phyloP scores from a whole-genome alignment of 1,140 invertebrate genomes.

The Drosophila mojavensis region DNA sequence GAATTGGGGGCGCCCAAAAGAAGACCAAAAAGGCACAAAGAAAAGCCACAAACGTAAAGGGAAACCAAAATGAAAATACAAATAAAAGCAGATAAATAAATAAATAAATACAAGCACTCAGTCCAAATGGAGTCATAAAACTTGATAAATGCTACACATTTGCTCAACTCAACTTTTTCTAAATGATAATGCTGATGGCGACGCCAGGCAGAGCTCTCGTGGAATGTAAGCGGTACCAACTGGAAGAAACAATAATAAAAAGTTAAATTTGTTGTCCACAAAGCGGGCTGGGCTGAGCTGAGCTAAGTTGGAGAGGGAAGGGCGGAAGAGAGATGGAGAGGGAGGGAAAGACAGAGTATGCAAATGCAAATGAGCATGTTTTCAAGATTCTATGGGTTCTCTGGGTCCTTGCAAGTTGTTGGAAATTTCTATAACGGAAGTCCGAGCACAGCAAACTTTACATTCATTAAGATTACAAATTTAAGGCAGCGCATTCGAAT shows the following conservation, averaged over 20 bases:
- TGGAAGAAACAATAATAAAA: slow-evolving; percentile 53
- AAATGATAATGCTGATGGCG: slow-evolving; percentile 38
- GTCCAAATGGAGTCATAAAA: slow-evolving; percentile 72
- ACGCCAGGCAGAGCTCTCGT: slow-evolving; percentile 6
- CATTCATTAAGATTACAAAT: too few relatives aligned
- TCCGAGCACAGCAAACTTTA: too few relatives aligned
- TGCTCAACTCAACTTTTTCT: slow-evolving; percentile 43
- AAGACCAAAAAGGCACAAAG: not conserved
- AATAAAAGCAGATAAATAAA: slow-evolving; percentile 6
- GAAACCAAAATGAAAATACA: not conserved
- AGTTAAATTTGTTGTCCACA: slow-evolving; percentile 41
- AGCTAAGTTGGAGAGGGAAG: not conserved
- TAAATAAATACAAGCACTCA: slow-evolving; percentile 25
- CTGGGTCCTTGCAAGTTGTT: slow-evolving; percentile 1
- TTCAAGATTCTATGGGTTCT: not conserved
- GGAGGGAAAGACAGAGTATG: too few relatives aligned
- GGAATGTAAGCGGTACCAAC: slow-evolving; percentile 28
- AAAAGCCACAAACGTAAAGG: not conserved
- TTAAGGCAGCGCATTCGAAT: too few relatives aligned
- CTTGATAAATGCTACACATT: slow-evolving; percentile 69
- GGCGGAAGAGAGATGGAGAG: too few relatives aligned
- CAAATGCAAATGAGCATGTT: slow-evolving; percentile 10
- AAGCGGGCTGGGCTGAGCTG: not conserved
- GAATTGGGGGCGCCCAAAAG: slow-evolving; percentile 50
- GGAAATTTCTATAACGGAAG: not conserved